Conservation (phyloP, 2,113 vertebrate species). For the Nibea albiflora region DNA sequence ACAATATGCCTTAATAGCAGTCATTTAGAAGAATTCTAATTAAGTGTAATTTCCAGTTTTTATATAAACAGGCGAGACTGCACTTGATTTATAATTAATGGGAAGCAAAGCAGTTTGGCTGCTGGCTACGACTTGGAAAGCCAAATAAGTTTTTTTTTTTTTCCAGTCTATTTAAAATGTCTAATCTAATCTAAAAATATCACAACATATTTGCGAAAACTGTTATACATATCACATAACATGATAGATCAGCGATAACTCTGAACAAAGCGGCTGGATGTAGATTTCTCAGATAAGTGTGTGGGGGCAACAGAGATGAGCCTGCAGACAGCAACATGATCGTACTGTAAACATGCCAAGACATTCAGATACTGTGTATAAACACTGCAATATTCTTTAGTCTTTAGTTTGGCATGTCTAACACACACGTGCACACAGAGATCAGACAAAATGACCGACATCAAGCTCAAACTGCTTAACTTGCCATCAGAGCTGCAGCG, state of each 20-base stretch:
- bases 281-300: neutral
- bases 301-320: neutral
- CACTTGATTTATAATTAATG: constrained; percentile 57
- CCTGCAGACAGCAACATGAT: neutral
- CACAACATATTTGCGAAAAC: constrained; percentile 12
- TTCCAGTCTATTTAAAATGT: neutral
- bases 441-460: constrained; percentile 22
- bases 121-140: neutral
- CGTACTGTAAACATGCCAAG: constrained; percentile 23
- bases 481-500: no score
- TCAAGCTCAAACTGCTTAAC: constrained; percentile 3
- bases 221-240: neutral
- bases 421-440: constrained; percentile 20
- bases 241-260: constrained; percentile 13
- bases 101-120: constrained; percentile 40
- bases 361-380: constrained; percentile 22
- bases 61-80: constrained; percentile 56
- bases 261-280: neutral
- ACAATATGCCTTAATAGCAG: constrained; percentile 58
- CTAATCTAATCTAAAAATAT: constrained; percentile 5
- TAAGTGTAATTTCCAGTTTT: constrained; percentile 63
- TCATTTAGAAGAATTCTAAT: constrained; percentile 63
- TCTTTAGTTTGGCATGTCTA: constrained; percentile 30
- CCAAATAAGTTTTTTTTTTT: neutral
- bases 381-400: constrained; percentile 21